Base-by-base conservation (phyloP, 1,140 invertebrate species). In the Agrypnia vestita region DNA sequence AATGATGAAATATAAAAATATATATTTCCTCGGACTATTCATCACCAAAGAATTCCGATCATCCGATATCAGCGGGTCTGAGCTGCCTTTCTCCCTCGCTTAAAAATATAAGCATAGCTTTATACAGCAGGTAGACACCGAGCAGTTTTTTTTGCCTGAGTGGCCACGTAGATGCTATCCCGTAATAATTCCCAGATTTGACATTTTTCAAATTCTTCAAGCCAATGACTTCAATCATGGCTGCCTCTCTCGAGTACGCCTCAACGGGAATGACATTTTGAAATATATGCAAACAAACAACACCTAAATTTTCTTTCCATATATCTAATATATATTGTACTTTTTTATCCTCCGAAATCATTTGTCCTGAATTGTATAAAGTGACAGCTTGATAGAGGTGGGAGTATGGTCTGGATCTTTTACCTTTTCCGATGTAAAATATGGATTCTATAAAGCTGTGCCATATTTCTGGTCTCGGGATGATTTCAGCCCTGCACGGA, bases 201-300 rank as follows among this genome's bases (percentile, higher is more conserved):
- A 93, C 86, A 90, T 99, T 99, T 25, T 92, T 96, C 72, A 99
- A 88, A 84, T 94, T 94, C 1, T 90, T 84, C 11, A 96, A 80
- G 84, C 96, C 94, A 46, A 99, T 85, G 0, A 96, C 95, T 84
- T 97, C 95, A 17, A 99, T 97, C 91, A 99, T 99, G 19, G 94
- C 92, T 0, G 97, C 97, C 88, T 99, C 98, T 78, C 97, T 90
- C 0, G 96, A 97, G 84, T 95, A 97, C 3, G 98, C 97, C 88
- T 99, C 98, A 0, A 94, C 96, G 0, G 96, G 93, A 78, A 97
- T 96, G 0, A 95, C 93, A 88, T 97, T 97, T 84, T 97, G 96
- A 86, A 97, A 99, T 56, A 97, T 91, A 83, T 98, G 96, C 0
- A 99, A 88, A 78, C 96, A 97, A 3, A 99, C 92, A 0, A 99